Percentiles rank a stretch among this genome's conserved stretches.
phyloP scores from a whole-genome alignment of 2,888 invertebrate genomes.

The Agonopterix heracliana region DNA sequence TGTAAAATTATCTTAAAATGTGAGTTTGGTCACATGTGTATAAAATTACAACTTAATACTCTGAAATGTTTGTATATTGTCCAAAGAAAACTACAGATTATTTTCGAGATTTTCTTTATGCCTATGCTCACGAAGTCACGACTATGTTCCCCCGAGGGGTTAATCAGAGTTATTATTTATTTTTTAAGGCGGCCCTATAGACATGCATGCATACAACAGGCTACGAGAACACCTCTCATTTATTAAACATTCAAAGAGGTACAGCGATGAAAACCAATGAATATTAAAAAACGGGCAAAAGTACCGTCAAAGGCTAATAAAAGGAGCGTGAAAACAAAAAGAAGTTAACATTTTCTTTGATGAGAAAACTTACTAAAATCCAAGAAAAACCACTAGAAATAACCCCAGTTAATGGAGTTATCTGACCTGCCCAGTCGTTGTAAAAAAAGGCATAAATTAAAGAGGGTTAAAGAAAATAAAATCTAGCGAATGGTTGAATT shows the following conservation, averaged over 20 bases:
- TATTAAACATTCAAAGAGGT: constrained; percentile 10
- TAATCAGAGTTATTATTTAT: too few species aligned
- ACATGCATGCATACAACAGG: too few species aligned
- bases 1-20: too few species aligned
- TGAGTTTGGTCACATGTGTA: too few species aligned
- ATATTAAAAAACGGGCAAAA: constrained; percentile 27
- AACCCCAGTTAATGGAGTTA: constrained; percentile 37
- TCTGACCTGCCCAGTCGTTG: constrained; percentile 29
- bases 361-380: constrained; percentile 43
- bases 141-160: too few species aligned
- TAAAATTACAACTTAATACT: too few species aligned
- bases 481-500: constrained; percentile 13
- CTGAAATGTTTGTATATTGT: too few species aligned
- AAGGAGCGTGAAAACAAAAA: constrained; percentile 23
- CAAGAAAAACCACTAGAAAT: constrained; percentile 37
- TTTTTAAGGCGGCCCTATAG: too few species aligned
- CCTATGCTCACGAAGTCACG: too few species aligned
- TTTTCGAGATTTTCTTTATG: too few species aligned
- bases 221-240: too few species aligned
- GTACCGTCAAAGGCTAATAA: constrained; percentile 22
- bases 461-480: constrained; percentile 19
- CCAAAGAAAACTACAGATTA: too few species aligned
- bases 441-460: constrained; percentile 28
- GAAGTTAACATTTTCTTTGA: constrained; percentile 41
- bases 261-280: constrained; percentile 26